A percentile compares a stretch with the other conserved stretches of the same genome.
Evolutionary conservation across 2,888 invertebrate species (phyloP).

Genomic region (Neoscelio sp.): DNA sequence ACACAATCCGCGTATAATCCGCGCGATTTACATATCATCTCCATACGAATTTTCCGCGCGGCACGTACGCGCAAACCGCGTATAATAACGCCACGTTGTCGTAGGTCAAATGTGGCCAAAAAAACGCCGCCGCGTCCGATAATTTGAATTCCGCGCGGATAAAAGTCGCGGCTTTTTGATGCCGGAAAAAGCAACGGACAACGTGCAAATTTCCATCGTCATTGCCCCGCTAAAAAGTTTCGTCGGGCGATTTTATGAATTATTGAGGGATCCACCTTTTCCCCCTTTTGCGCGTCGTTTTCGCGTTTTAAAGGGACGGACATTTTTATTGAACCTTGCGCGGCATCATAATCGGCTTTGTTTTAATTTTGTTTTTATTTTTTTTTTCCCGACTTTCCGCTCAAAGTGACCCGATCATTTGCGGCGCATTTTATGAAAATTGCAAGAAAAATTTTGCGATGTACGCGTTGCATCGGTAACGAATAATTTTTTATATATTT

Average conservation of each 20-base stretch:
- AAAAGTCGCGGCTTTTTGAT: slow-evolving; percentile 47
- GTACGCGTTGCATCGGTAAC: neutral
- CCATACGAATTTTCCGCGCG: slow-evolving; percentile 49
- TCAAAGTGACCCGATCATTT: slow-evolving; percentile 36
- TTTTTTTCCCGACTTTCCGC: slow-evolving; percentile 20
- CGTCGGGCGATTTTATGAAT: slow-evolving; percentile 51
- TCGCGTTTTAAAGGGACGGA: slow-evolving; percentile 33
- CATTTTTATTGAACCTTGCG: slow-evolving; percentile 45
- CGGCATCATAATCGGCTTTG: slow-evolving; percentile 34
- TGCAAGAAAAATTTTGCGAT: slow-evolving; percentile 34
- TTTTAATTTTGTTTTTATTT: slow-evolving; percentile 13
- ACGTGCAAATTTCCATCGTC: slow-evolving; percentile 45
- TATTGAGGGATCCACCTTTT: slow-evolving; percentile 40
- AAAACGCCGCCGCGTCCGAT: slow-evolving; percentile 23
- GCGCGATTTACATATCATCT: slow-evolving; percentile 55
- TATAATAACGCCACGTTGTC: slow-evolving; percentile 52
- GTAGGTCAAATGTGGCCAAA: slow-evolving; percentile 26
- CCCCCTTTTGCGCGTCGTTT: slow-evolving; percentile 12
- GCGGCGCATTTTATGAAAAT: slow-evolving; percentile 15
- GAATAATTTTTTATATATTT: too few relatives aligned
- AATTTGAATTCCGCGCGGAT: slow-evolving; percentile 45
- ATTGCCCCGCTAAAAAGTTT: slow-evolving; percentile 44
- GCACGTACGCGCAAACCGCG: slow-evolving; percentile 14
- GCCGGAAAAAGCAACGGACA: slow-evolving; percentile 11
- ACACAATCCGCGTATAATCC: slow-evolving; percentile 49